Percentiles rank a stretch among this genome's conserved stretches.
Evolutionary conservation across 2,113 vertebrate species (phyloP).

Genomic region (Burhinus bistriatus): DNA sequence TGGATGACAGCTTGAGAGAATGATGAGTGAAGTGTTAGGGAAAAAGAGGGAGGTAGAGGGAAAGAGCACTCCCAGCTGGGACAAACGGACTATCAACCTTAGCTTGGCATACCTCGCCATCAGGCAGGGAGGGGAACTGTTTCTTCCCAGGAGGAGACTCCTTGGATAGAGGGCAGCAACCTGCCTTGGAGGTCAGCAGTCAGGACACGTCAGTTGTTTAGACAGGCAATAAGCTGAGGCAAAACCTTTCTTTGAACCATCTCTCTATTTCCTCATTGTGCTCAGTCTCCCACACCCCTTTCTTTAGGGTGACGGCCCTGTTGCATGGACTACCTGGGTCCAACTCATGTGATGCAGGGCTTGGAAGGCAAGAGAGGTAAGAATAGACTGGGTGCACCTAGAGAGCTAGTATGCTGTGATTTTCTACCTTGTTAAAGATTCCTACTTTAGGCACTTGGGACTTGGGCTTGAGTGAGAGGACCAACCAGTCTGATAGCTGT

Average conservation of each 20-base stretch:
- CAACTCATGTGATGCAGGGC: not conserved
- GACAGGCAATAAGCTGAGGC: not conserved
- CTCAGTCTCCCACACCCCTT: not conserved
- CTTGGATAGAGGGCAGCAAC: not conserved
- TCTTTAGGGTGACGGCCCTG: not conserved
- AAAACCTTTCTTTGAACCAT: not conserved
- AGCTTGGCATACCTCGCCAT: not conserved
- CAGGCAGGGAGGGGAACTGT: not conserved
- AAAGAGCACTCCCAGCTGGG: not conserved
- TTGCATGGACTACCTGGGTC: not conserved
- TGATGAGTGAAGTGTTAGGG: not conserved
- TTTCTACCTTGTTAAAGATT: not conserved
- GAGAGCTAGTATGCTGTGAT: not conserved
- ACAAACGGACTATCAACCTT: not conserved
- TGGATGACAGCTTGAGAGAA: not conserved
- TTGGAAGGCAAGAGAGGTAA: not conserved
- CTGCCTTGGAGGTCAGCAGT: not conserved
- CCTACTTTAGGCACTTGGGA: not conserved
- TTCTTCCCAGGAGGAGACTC: not conserved
- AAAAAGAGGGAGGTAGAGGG: not conserved
- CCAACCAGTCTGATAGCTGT: conserved; percentile 19
- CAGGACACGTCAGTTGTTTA: not conserved
- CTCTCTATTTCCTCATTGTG: not conserved
- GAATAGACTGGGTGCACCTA: not conserved
- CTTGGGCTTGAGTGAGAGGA: not conserved